phyloP scores from a whole-genome alignment of 2,888 invertebrate genomes.

The Lochmaea capreae region DNA sequence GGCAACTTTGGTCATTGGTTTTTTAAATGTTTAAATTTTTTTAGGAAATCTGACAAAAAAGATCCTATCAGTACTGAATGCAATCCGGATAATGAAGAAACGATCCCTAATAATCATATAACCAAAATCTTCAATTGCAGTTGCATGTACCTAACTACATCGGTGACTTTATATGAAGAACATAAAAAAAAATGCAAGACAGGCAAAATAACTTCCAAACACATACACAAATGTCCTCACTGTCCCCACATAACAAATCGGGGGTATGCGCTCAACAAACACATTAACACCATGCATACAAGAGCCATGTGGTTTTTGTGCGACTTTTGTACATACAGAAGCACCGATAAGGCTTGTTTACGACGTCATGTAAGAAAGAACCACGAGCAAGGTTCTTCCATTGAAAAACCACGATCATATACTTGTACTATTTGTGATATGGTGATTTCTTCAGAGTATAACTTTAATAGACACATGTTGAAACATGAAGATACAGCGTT shows the following conservation, averaged over 20 bases:
- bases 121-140: slow-evolving; percentile 44
- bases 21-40: not conserved
- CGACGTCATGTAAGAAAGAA: slow-evolving; percentile 44
- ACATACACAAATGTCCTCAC: slow-evolving; percentile 43
- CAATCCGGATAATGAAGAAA: slow-evolving; percentile 1
- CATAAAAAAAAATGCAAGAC: slow-evolving; percentile 42
- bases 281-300: slow-evolving; percentile 49
- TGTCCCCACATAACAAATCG: slow-evolving; percentile 44
- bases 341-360: slow-evolving; percentile 47
- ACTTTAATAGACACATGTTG: slow-evolving; percentile 39
- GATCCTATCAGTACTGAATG: not conserved
- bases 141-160: slow-evolving; percentile 44
- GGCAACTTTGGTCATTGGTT: no score
- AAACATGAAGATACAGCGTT: slow-evolving; percentile 35
- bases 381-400: slow-evolving; percentile 25
- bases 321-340: slow-evolving; percentile 47
- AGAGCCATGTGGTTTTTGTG: slow-evolving; percentile 49
- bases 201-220: slow-evolving; percentile 15
- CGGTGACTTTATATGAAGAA: slow-evolving; percentile 24
- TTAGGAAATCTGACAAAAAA: slow-evolving; percentile 8
- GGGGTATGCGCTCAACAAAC: slow-evolving; percentile 43
- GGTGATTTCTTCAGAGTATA: slow-evolving; percentile 31
- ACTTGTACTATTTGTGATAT: slow-evolving; percentile 28
- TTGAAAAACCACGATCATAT: slow-evolving; percentile 20
- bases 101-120: slow-evolving; percentile 1